Percentiles rank a stretch among this genome's conserved stretches.
Conservation (phyloP, 2,797 vertebrate species). For the Ammospiza maritima region DNA sequence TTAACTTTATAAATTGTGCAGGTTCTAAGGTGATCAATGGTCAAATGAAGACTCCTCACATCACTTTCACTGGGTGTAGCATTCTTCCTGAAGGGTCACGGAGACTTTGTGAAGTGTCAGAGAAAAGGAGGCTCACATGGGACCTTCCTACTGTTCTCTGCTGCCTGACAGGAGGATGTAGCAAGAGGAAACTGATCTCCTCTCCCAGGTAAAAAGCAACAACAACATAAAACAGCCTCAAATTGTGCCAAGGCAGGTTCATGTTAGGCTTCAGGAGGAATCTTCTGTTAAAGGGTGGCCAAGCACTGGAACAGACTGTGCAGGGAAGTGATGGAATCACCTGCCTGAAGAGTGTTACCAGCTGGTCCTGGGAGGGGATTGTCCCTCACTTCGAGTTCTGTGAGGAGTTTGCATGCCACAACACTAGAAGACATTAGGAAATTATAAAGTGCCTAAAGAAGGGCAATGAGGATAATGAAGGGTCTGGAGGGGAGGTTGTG, state of each 20-base stretch:
- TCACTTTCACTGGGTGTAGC: accelerated
- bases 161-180: neutral
- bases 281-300: neutral
- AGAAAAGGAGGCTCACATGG: neutral
- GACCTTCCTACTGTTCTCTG: accelerated
- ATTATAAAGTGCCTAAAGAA: neutral
- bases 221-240: neutral
- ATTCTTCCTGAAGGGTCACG: neutral
- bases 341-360: too few species aligned
- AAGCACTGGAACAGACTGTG: neutral
- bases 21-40: neutral
- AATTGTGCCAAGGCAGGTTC: neutral
- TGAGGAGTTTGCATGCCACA: neutral
- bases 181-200: too few species aligned
- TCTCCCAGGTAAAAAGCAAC: too few species aligned
- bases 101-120: neutral
- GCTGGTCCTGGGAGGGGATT: too few species aligned
- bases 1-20: neutral
- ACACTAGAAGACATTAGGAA: too few species aligned
- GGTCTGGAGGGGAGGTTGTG: accelerated
- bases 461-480: neutral
- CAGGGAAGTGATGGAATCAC: neutral
- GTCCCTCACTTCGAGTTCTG: accelerated
- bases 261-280: neutral
- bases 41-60: neutral